Evolutionary conservation across 2,797 vertebrate genomes (phyloP).

Genomic region (Uromys caudimaculatus): DNA sequence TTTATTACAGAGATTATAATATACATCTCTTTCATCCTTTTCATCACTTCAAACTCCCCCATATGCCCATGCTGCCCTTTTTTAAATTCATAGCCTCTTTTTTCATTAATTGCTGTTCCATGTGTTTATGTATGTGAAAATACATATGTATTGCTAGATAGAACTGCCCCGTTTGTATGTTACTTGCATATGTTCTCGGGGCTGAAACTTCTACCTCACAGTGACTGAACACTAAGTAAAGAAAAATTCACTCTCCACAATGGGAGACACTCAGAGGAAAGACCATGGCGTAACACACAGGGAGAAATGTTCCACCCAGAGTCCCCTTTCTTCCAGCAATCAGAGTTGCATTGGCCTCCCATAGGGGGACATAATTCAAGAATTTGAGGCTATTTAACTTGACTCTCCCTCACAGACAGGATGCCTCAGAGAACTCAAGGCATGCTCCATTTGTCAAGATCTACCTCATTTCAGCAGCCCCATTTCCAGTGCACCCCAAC

Average conservation of each 20-base stretch:
- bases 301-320: rapidly evolving
- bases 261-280: neutral
- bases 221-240: neutral
- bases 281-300: rapidly evolving
- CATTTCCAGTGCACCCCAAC: neutral
- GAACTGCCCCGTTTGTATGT: neutral
- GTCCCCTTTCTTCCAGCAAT: neutral
- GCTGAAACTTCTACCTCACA: neutral
- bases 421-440: neutral
- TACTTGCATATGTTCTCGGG: neutral
- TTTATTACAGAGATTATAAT: neutral
- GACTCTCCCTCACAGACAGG: neutral
- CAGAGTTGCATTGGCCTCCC: rapidly evolving
- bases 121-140: neutral
- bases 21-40: too few species aligned
- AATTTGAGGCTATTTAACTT: neutral
- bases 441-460: neutral
- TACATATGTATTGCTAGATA: neutral
- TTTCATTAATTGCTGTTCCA: neutral
- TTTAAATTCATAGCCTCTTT: neutral
- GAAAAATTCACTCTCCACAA: neutral
- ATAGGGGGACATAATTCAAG: neutral
- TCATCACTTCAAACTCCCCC: neutral
- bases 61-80: neutral
- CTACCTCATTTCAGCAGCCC: neutral